Evolutionary conservation across 2,888 invertebrate genomes (phyloP).

Genomic region (Drosophila bunnanda): DNA sequence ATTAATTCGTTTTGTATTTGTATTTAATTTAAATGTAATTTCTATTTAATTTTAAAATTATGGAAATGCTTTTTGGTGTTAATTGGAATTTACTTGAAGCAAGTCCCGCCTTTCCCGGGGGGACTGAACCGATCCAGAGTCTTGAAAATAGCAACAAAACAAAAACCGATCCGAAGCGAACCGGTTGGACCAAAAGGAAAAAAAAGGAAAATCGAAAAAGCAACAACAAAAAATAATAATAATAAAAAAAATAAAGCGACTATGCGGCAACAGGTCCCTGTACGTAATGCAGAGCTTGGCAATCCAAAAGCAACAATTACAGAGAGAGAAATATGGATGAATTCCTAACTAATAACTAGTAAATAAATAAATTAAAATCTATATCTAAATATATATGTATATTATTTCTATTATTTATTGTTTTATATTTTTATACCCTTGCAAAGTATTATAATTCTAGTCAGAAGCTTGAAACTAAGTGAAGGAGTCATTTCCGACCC

Average conservation of each 20-base stretch:
- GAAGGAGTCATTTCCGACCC: no score
- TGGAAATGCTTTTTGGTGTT: conserved; percentile 11
- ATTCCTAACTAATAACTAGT: neutral
- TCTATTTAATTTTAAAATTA: conserved; percentile 11
- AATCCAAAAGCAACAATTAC: conserved; percentile 29
- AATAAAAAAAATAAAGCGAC: conserved; percentile 45
- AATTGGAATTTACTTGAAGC: conserved; percentile 19
- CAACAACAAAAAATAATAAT: conserved; percentile 18
- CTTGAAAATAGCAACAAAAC: conserved; percentile 63
- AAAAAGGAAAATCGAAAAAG: conserved; percentile 54
- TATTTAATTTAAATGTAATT: neutral
- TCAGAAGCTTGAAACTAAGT: no score
- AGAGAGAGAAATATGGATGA: conserved; percentile 6
- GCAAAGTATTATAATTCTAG: no score
- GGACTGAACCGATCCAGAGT: conserved; percentile 26
- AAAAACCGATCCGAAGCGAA: conserved; percentile 38
- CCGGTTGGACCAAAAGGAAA: conserved; percentile 63
- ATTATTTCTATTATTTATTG: neutral
- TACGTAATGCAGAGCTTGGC: conserved; percentile 16
- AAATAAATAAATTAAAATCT: neutral
- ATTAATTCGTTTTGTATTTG: neutral
- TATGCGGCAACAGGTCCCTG: conserved; percentile 69
- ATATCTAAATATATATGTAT: neutral
- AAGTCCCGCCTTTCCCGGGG: conserved; percentile 7
- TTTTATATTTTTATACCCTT: neutral